Conservation (phyloP, 2,797 vertebrate genomes). For the Paratrypauchen microcephalus region DNA sequence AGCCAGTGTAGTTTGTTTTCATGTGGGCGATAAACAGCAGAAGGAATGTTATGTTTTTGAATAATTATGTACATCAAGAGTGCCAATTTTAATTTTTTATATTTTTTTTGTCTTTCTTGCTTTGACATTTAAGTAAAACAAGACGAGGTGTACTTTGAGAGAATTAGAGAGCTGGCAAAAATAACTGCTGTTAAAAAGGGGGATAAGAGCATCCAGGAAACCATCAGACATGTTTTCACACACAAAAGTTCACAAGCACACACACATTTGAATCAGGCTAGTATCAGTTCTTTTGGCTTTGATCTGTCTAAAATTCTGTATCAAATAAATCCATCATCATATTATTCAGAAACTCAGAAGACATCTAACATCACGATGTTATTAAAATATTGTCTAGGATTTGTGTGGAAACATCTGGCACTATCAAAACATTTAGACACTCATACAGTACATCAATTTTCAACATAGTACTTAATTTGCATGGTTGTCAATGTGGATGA, state of each 20-base stretch:
- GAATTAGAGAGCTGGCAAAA: not conserved
- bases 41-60: not conserved
- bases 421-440: too few relatives aligned
- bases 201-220: constrained; percentile 5
- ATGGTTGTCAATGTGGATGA: too few relatives aligned
- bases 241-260: not conserved
- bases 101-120: not conserved
- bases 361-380: not conserved
- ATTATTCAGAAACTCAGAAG: not conserved
- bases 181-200: not conserved
- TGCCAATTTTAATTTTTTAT: too few relatives aligned
- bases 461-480: too few relatives aligned
- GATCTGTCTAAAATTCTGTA: not conserved
- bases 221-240: not conserved
- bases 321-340: not conserved
- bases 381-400: not conserved
- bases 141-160: not conserved
- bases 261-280: not conserved
- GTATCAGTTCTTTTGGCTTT: not conserved
- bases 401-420: not conserved
- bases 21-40: not conserved
- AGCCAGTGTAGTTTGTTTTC: not conserved
- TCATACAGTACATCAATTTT: too few relatives aligned
- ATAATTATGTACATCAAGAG: too few relatives aligned
- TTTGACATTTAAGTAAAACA: not conserved